Percentiles rank a stretch among this genome's conserved stretches.
Conservation (phyloP, 2,797 vertebrate species). For the Eutrigla gurnardus region DNA sequence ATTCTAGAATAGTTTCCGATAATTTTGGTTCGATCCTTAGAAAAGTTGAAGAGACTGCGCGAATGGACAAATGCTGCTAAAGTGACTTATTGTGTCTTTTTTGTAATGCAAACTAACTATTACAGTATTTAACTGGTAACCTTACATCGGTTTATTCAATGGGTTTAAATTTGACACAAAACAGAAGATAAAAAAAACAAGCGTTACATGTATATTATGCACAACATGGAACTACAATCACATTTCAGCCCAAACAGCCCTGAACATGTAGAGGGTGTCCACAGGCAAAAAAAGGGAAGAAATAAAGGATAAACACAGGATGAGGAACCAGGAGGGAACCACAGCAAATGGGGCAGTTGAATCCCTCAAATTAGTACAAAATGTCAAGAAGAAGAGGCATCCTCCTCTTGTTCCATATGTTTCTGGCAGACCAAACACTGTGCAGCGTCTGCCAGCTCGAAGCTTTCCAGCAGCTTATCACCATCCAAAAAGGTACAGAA, state of each 20-base stretch:
- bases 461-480: constrained; percentile 17
- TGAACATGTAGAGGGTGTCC: background rate
- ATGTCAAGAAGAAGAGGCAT: constrained; percentile 24
- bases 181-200: background rate
- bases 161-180: background rate
- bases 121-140: too few relatives aligned
- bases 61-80: background rate
- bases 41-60: background rate
- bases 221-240: background rate
- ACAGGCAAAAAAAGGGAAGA: background rate
- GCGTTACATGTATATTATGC: background rate
- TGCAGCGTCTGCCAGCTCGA: constrained; percentile 14
- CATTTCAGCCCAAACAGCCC: background rate
- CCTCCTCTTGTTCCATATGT: constrained; percentile 8
- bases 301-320: background rate
- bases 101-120: too few relatives aligned
- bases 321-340: constrained; percentile 14
- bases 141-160: background rate
- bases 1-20: background rate
- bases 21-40: background rate
- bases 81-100: background rate
- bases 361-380: constrained; percentile 30
- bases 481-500: constrained; percentile 17
- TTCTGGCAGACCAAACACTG: constrained; percentile 13
- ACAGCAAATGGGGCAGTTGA: constrained; percentile 10